Base-by-base conservation (phyloP, 37 sponge, comb jelly and placozoan species). In the Diacarnus erythraeanus region DNA sequence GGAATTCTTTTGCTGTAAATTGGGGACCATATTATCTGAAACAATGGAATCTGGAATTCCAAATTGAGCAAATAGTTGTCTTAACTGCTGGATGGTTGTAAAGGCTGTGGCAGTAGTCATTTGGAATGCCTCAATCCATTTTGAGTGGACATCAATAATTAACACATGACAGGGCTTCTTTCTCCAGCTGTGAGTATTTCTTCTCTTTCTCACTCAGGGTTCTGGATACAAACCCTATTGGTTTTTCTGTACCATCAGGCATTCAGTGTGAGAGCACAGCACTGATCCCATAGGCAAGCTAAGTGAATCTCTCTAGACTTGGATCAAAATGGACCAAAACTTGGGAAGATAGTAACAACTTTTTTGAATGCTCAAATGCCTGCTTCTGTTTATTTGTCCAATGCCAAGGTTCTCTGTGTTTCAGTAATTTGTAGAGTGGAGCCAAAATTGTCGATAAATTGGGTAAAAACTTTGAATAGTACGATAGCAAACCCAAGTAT, bases 321-420 rank as follows among this genome's bases (percentile, higher is more conserved):
- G 78, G 78, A 37, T 84, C 85, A 71, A 78, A 84, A 40, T 74
- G 74, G 31, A 74, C 83, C 21, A 74, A 39, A 35, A 68, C 71
- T 59, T 78, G 77, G 0, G 80, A 80, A 26, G 90, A 84, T 1
- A 75, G 37, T 47, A 87, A 33, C 33, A 72, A 51, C 65, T 71
- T 23, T 63, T 80, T 79, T 2, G 77, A 87, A 18, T 80, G 47
- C 57, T 42, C 40, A 60, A 87, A 89, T 8, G 80, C 79, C 64
- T 42, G 42, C 18, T 69, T 23, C 36, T 76, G 67, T 18, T 36
- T 47, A 5, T n/a, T 40, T 17, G 44, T 64, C 89, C 89, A 87
- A 33, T 74, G 26, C 87, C 87, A 86, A 2, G 29, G 38, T 29
- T 42, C 67, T 42, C 25, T 35, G 20, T 20, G 51, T 41, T 38